Conservation (phyloP, 2,888 invertebrate genomes). For the Allophyes oxyacanthae region DNA sequence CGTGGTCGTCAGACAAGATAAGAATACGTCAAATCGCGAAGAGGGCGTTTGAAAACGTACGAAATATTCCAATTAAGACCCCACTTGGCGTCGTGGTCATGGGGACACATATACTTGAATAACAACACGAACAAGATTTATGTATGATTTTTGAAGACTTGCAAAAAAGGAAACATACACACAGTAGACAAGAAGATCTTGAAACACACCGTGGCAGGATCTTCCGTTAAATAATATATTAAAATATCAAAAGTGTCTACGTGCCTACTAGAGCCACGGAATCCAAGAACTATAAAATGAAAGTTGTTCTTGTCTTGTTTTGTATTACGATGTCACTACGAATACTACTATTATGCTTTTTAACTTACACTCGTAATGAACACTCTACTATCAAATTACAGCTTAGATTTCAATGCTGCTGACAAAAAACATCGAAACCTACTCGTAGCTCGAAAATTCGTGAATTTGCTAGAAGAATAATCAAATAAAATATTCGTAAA, state of each 20-base stretch:
- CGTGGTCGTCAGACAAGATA: conserved; percentile 32
- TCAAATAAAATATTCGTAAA: too few species aligned
- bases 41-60: conserved; percentile 18
- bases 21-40: conserved; percentile 27
- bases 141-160: conserved; percentile 1
- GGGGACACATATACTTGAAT: conserved; percentile 37
- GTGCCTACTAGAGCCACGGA: conserved; percentile 66
- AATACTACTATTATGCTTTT: conserved; percentile 15
- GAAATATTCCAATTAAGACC: conserved; percentile 33
- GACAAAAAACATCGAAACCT: not conserved
- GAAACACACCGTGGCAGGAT: conserved; percentile 45
- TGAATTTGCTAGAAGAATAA: too few species aligned
- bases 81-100: conserved; percentile 15
- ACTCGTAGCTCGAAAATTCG: too few species aligned
- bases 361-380: conserved; percentile 9
- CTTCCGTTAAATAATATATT: conserved; percentile 52
- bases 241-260: conserved; percentile 48
- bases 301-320: conserved; percentile 70
- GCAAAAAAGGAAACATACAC: conserved; percentile 7
- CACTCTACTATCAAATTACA: not conserved
- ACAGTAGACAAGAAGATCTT: conserved; percentile 11
- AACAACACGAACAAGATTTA: conserved; percentile 14
- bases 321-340: conserved; percentile 54
- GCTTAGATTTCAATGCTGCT: too few species aligned
- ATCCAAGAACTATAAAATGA: conserved; percentile 65